A percentile compares a stretch with the other conserved stretches of the same genome.
Conservation (phyloP, 1,140 invertebrate species). For the Penaeus japonicus region DNA sequence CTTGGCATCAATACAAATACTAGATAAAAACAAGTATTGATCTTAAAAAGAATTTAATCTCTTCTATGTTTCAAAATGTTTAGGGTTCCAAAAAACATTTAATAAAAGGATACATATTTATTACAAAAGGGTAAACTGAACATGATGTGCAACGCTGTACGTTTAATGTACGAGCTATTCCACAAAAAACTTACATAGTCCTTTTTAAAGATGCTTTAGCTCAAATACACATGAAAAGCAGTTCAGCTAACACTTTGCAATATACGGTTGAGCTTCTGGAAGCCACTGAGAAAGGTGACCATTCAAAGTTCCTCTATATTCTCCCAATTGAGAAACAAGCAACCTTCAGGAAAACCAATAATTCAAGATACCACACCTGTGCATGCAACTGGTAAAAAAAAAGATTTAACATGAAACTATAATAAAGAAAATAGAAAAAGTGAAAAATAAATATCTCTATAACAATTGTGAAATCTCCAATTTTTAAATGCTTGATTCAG, state of each 20-base stretch:
- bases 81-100: not conserved
- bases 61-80: too few species aligned
- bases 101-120: slow-evolving; percentile 57
- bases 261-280: slow-evolving; percentile 33
- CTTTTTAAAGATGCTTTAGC: slow-evolving; percentile 36
- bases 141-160: slow-evolving; percentile 45
- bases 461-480: too few species aligned
- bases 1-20: too few species aligned
- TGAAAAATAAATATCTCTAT: too few species aligned
- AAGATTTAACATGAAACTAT: too few species aligned
- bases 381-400: too few species aligned
- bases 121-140: slow-evolving; percentile 57
- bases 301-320: not conserved
- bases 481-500: too few species aligned
- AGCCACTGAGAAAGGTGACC: slow-evolving; percentile 36
- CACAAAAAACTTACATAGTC: slow-evolving; percentile 32
- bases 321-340: not conserved
- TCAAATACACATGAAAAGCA: slow-evolving; percentile 51
- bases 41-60: too few species aligned
- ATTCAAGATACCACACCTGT: too few species aligned
- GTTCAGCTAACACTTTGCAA: slow-evolving; percentile 53
- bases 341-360: not conserved
- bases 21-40: too few species aligned
- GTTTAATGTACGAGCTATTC: slow-evolving; percentile 47
- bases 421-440: too few species aligned